Conservation (phyloP, 2,888 invertebrate species). For the Empis stercorea region DNA sequence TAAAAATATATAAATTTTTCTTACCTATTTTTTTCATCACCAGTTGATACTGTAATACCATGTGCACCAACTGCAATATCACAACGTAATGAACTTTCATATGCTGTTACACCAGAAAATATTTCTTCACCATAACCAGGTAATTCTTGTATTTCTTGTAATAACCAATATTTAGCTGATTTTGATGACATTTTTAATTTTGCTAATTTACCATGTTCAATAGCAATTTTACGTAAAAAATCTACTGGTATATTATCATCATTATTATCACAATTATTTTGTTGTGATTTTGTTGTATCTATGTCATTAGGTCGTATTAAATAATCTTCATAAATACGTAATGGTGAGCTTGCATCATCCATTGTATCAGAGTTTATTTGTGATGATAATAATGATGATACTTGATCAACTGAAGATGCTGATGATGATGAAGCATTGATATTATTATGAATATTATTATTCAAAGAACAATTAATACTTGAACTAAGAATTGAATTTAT, state of each 20-base stretch:
- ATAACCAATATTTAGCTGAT: slow-evolving; percentile 72
- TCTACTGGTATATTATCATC: slow-evolving; percentile 24
- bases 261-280: slow-evolving; percentile 6
- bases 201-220: slow-evolving; percentile 34
- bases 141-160: slow-evolving; percentile 66
- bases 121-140: slow-evolving; percentile 75
- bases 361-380: not conserved
- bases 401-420: slow-evolving; percentile 8
- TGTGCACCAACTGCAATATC: slow-evolving; percentile 70
- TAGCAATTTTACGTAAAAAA: slow-evolving; percentile 29
- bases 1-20: slow-evolving; percentile 7
- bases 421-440: slow-evolving; percentile 7
- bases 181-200: slow-evolving; percentile 50
- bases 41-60: slow-evolving; percentile 61
- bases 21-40: slow-evolving; percentile 46
- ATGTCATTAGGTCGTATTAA: slow-evolving; percentile 21
- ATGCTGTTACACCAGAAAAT: slow-evolving; percentile 52
- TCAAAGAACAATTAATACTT: too few species aligned
- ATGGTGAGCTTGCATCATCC: slow-evolving; percentile 19
- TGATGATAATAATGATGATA: slow-evolving; percentile 10
- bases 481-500: not conserved
- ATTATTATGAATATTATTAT: too few species aligned
- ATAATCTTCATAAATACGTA: slow-evolving; percentile 30
- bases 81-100: slow-evolving; percentile 31
- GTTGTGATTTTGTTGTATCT: not conserved